These are phyloP conservation scores for Hypocryptadius cinnamomeus DNA, from an alignment of 2,113 vertebrate species.

Conservation along the genomic window DNA sequence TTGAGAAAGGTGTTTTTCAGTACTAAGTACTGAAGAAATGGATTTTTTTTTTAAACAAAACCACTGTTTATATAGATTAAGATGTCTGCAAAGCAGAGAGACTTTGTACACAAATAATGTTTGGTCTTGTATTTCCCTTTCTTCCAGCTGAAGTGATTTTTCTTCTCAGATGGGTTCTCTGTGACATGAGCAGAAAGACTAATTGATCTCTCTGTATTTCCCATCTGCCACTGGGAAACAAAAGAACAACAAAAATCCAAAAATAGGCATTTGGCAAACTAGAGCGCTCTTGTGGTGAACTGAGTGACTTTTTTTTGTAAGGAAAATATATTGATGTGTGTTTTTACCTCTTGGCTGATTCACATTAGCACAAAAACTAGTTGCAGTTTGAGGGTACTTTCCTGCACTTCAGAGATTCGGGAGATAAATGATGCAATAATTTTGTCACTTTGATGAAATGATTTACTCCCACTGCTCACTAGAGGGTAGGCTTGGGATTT, in stretches of 20 bases:
- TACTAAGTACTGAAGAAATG: background rate
- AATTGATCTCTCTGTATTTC: background rate
- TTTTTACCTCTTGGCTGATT: background rate
- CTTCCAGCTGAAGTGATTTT: background rate
- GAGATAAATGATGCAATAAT: background rate
- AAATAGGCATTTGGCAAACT: background rate
- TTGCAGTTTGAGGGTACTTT: background rate
- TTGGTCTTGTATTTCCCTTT: background rate
- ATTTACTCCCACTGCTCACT: slow-evolving; percentile 53
- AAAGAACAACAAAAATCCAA: background rate
- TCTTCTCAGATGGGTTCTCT: background rate
- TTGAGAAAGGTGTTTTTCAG: background rate
- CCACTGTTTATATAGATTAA: background rate
- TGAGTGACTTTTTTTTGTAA: background rate
- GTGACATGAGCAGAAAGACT: background rate
- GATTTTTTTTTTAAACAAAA: background rate
- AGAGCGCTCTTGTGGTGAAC: background rate
- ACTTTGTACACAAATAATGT: background rate
- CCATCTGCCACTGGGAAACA: background rate
- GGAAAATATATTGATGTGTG: background rate
- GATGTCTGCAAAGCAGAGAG: background rate
- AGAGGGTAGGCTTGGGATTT: slow-evolving; percentile 64
- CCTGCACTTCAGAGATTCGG: background rate
- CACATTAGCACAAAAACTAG: background rate
- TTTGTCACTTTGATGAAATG: background rate